Percentiles rank a stretch among this genome's conserved stretches.
phyloP scores from a whole-genome alignment of 2,797 vertebrate genomes.

The Naso thynnoides region DNA sequence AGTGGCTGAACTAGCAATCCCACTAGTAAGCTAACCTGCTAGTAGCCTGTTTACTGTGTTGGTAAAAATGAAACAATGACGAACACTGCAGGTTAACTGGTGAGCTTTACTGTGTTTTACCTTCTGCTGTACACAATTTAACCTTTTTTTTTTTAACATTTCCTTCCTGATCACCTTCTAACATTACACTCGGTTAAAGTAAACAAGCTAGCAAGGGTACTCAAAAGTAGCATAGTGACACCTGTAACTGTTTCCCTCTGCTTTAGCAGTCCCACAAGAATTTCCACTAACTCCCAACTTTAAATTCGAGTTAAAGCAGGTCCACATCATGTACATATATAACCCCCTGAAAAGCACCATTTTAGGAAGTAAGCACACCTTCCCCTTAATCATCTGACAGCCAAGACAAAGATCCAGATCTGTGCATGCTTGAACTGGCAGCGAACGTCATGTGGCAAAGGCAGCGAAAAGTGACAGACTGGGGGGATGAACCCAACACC shows the following conservation, averaged over 20 bases:
- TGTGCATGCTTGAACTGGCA: background rate
- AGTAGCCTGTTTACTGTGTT: background rate
- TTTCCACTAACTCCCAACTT: background rate
- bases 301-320: background rate
- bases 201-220: background rate
- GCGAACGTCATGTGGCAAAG: background rate
- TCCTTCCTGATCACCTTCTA: no score
- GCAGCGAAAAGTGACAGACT: background rate
- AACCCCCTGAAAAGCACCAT: background rate
- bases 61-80: background rate
- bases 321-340: background rate
- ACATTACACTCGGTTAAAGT: background rate
- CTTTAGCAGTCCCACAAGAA: background rate
- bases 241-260: background rate
- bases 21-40: background rate
- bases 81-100: background rate
- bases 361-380: background rate
- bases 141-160: background rate
- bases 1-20: background rate
- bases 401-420: conserved; percentile 1
- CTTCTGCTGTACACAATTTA: background rate
- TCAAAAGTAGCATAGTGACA: background rate
- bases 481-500: background rate
- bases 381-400: background rate
- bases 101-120: no score